Conservation (phyloP, 1,140 invertebrate genomes). For the Idris sp. region DNA sequence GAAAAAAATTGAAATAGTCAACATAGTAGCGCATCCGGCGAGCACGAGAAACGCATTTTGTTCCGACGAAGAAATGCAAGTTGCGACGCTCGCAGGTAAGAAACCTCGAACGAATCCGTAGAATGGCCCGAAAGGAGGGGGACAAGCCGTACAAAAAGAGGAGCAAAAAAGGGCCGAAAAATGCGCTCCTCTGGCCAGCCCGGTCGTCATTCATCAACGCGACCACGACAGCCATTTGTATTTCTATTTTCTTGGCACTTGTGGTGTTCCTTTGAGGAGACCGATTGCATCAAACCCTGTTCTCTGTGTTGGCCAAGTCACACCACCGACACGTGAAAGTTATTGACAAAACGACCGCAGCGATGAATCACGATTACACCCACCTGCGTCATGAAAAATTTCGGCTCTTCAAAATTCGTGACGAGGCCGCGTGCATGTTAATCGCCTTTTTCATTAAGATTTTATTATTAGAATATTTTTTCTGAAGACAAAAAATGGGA, state of each 20-base stretch:
- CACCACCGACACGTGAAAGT: constrained; percentile 38
- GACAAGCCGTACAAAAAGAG: neutral
- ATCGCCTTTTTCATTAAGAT: constrained; percentile 20
- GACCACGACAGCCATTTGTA: constrained; percentile 25
- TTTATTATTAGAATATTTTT: too few relatives aligned
- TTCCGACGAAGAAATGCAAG: constrained; percentile 30
- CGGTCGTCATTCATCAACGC: constrained; percentile 35
- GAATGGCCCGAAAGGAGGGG: constrained; percentile 28
- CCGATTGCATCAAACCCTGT: too few relatives aligned
- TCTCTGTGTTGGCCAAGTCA: constrained; percentile 23
- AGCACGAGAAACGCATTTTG: constrained; percentile 21
- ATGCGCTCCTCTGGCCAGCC: constrained; percentile 12
- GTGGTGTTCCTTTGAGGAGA: constrained; percentile 35
- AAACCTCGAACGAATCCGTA: constrained; percentile 34
- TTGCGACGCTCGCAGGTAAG: constrained; percentile 36
- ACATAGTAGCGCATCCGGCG: constrained; percentile 34
- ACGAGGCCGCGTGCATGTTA: constrained; percentile 33
- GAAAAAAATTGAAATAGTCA: constrained; percentile 36
- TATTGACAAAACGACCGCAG: constrained; percentile 32
- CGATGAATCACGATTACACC: constrained; percentile 42
- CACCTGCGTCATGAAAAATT: constrained; percentile 23
- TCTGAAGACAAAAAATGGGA: too few relatives aligned
- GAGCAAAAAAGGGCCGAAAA: constrained; percentile 7
- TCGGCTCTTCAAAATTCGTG: constrained; percentile 27
- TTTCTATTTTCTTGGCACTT: constrained; percentile 52